phyloP scores from a whole-genome alignment of 2,797 vertebrate genomes.

The Helicolenus hilgendorfi region DNA sequence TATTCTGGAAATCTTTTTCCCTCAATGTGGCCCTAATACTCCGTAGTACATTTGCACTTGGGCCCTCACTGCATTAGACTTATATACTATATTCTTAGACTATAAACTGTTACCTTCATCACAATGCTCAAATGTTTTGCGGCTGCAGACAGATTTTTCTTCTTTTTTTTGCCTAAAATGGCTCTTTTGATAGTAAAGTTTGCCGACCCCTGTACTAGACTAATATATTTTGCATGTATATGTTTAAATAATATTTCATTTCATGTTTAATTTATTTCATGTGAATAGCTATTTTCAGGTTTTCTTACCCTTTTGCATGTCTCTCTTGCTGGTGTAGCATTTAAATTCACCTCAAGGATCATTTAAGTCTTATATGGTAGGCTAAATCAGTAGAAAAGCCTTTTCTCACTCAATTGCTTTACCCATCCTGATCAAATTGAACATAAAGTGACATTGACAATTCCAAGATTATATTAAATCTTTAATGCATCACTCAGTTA shows the following conservation, averaged over 20 bases:
- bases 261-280: not conserved
- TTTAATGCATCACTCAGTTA: conserved; percentile 37
- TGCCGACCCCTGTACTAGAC: not conserved
- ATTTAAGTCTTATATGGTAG: not conserved
- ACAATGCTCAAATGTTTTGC: no score
- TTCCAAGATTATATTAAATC: not conserved
- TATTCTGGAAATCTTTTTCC: no score
- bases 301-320: not conserved
- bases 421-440: not conserved
- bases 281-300: not conserved
- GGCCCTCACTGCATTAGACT: no score
- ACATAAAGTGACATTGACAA: not conserved
- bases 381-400: not conserved
- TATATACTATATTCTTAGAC: no score
- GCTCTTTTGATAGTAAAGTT: no score
- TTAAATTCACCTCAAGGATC: not conserved
- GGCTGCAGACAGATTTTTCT: no score
- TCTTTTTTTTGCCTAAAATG: no score
- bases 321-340: not conserved
- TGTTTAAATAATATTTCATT: not conserved
- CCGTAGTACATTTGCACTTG: no score
- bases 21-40: no score
- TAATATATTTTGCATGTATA: not conserved
- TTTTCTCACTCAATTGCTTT: not conserved
- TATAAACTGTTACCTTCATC: no score